phyloP scores from a whole-genome alignment of 92 coral and sea anemone species.

The Parazoanthus swiftii region DNA sequence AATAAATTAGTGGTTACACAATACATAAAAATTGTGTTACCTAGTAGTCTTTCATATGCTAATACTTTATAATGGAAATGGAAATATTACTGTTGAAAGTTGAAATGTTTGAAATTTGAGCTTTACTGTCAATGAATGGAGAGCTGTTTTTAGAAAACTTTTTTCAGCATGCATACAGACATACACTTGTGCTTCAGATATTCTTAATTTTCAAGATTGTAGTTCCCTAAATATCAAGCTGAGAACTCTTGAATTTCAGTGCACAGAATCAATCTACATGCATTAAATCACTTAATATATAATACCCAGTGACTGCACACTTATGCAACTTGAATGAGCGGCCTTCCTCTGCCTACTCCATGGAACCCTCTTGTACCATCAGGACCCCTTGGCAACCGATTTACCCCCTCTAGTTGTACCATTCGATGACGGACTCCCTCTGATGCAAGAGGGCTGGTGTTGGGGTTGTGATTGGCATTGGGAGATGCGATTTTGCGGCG shows the following conservation, averaged over 20 bases:
- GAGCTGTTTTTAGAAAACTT: too few relatives aligned
- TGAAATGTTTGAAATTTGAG: too few relatives aligned
- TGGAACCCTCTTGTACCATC: constrained; percentile 95
- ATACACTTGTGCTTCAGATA: background rate
- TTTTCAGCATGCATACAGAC: too few relatives aligned
- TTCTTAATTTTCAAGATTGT: background rate
- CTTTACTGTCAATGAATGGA: too few relatives aligned
- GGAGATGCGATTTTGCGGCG: constrained; percentile 81
- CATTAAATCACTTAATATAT: background rate
- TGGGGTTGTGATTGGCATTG: constrained; percentile 60
- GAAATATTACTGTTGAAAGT: too few relatives aligned
- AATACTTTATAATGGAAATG: too few relatives aligned
- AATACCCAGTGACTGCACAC: background rate
- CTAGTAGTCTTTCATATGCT: background rate
- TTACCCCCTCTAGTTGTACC: constrained; percentile 90
- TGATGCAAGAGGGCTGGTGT: constrained; percentile 78
- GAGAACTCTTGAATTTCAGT: background rate
- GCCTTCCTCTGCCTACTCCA: constrained; percentile 85
- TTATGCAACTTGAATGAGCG: constrained; percentile 84
- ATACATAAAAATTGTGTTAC: background rate
- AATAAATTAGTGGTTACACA: background rate
- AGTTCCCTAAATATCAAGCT: too few relatives aligned
- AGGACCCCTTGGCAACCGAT: constrained; percentile 93
- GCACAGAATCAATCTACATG: background rate
- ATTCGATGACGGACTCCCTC: constrained; percentile 79